Conservation (phyloP, 2,113 vertebrate genomes). For the Suncus etruscus region DNA sequence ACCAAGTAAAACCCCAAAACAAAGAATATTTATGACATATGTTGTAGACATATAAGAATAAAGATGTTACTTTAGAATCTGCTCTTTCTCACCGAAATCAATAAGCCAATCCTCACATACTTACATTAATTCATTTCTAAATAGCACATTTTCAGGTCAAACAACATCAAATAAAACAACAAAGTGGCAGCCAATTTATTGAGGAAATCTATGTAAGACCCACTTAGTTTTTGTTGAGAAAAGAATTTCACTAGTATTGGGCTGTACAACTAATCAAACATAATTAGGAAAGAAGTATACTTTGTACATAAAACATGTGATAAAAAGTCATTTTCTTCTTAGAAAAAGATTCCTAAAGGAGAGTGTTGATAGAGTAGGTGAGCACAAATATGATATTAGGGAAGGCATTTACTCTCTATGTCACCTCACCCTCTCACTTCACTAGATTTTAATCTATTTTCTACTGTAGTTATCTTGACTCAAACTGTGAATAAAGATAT, state of each 20-base stretch:
- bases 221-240: neutral
- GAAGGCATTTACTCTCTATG: neutral
- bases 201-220: neutral
- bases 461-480: neutral
- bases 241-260: slow-evolving; percentile 6
- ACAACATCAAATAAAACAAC: neutral
- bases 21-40: neutral
- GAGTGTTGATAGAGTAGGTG: neutral
- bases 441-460: neutral
- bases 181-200: neutral
- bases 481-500: neutral
- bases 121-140: neutral
- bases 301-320: neutral
- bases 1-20: no score
- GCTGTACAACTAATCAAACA: neutral
- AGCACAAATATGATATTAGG: neutral
- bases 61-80: neutral
- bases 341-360: neutral
- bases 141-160: neutral
- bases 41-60: neutral
- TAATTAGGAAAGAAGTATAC: neutral
- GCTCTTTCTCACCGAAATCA: neutral
- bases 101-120: neutral
- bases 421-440: neutral
- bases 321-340: neutral